A percentile compares a stretch with the other conserved stretches of the same genome.
phyloP scores from a whole-genome alignment of 2,113 vertebrate species.

The Fregetta grallaria region DNA sequence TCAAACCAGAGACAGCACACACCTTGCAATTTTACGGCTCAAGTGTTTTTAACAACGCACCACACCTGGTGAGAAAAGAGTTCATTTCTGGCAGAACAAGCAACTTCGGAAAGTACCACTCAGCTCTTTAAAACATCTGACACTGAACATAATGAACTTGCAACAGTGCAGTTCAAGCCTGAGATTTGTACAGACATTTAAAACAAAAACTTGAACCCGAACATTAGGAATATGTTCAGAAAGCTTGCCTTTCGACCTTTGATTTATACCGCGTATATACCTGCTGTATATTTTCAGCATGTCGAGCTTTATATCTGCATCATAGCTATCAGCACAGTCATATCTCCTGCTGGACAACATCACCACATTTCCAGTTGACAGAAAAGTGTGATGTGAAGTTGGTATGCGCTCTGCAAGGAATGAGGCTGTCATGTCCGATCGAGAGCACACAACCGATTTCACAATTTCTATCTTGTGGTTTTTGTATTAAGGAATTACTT shows the following conservation, averaged over 20 bases:
- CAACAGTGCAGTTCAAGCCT: background rate
- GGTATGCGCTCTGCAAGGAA: background rate
- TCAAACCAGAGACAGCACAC: background rate
- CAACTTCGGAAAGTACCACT: background rate
- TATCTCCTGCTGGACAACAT: background rate
- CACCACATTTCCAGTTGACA: background rate
- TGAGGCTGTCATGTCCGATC: background rate
- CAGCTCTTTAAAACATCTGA: background rate
- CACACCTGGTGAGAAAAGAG: background rate
- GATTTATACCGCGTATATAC: accelerated
- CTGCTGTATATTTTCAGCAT: background rate
- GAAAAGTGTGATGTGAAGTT: background rate
- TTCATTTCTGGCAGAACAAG: background rate
- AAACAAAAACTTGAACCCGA: background rate
- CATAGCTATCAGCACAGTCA: background rate
- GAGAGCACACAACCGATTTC: background rate
- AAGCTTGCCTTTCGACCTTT: background rate
- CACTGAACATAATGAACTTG: background rate
- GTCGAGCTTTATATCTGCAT: background rate
- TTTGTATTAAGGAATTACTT: background rate
- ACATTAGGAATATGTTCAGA: background rate
- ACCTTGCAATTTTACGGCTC: background rate
- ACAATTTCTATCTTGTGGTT: background rate
- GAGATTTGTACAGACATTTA: background rate
- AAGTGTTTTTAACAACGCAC: background rate